Evolutionary conservation across 1,140 invertebrate genomes (phyloP), one percentile per base, ranked within the genome.

Genomic region (Maniola jurtina): DNA sequence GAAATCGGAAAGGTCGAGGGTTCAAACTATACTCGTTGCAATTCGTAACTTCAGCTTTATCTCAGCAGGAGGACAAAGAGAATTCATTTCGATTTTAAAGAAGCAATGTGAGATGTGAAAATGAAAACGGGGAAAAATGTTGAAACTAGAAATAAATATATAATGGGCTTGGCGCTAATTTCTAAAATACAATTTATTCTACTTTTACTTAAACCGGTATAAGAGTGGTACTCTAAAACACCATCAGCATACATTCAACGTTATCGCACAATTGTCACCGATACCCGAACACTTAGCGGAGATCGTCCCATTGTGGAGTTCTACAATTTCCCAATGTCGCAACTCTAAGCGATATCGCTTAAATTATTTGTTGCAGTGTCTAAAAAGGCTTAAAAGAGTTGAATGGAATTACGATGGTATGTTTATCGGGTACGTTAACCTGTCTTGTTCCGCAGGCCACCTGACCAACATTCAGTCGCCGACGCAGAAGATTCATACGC

Each of bases 381-480:
- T 77, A 79, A 82, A 79, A 74, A 80, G 70, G 73, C 66, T 79
- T 76, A 75, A 79, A 67, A 77, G 65, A 70, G 64, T 74, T 80
- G 73, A 82, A 81, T 77, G 75, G 70, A 64, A 73, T 75, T 79
- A 77, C 78, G 68, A 77, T 72, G 66, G 75, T 60, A 61, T 71
- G 60, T 73, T 80, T 83, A 83, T 77, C 79, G 75, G 68, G 75
- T 75, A 77, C 74, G 68, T 82, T 77, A 82, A 82, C 72, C 77
- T 78, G 75, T 71, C 62, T 60, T 64, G 72, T 71, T 70, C 67
- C 70, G 75, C 71, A 59, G 70, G 66, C 70, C 66, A 71, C 69
- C 59, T 77, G 72, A 73, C 75, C 77, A 77, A 81, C 70, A 76
- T 79, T 71, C 66, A 69, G 72, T 57, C 68, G 61, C 8, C 60